phyloP scores from a whole-genome alignment of 2,888 invertebrate species.

The Hirtodrosophila trivittata region DNA sequence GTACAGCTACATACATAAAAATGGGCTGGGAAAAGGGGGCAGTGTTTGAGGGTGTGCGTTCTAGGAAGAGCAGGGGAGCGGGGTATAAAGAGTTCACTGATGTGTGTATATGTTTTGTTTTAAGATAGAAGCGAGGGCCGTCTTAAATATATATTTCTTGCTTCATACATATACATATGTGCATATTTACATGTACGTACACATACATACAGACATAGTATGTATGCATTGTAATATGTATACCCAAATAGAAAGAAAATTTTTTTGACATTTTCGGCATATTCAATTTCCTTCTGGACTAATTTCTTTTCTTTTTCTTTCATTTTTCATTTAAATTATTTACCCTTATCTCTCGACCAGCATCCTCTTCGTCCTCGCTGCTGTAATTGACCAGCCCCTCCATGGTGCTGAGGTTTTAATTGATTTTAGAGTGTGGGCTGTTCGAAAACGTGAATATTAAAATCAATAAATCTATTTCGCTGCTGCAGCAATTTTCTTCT shows the following conservation, averaged over 20 bases:
- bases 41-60: neutral
- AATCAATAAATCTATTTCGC: conserved; percentile 53
- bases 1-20: conserved; percentile 56
- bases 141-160: neutral
- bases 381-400: conserved; percentile 91
- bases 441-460: conserved; percentile 27
- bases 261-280: conserved; percentile 39
- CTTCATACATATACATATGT: conserved; percentile 6
- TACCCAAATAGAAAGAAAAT: conserved; percentile 42
- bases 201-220: conserved; percentile 16
- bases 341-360: conserved; percentile 79
- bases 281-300: conserved; percentile 1
- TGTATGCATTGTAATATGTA: conserved; percentile 35
- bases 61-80: no score
- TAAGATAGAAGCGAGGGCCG: conserved; percentile 14
- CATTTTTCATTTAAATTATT: conserved; percentile 57
- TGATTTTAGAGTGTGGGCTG: conserved; percentile 9
- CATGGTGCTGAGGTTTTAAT: conserved; percentile 84
- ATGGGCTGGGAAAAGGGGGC: conserved; percentile 1
- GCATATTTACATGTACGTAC: conserved; percentile 1
- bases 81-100: no score
- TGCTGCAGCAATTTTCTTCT: conserved; percentile 21
- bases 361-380: conserved; percentile 88
- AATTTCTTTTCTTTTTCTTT: conserved; percentile 15
- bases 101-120: conserved; percentile 21